A percentile compares a stretch with the other conserved stretches of the same genome.
These are phyloP conservation scores for Eucriotettix oculatus DNA, from an alignment of 2,888 invertebrate genomes.

Conservation along the genomic window DNA sequence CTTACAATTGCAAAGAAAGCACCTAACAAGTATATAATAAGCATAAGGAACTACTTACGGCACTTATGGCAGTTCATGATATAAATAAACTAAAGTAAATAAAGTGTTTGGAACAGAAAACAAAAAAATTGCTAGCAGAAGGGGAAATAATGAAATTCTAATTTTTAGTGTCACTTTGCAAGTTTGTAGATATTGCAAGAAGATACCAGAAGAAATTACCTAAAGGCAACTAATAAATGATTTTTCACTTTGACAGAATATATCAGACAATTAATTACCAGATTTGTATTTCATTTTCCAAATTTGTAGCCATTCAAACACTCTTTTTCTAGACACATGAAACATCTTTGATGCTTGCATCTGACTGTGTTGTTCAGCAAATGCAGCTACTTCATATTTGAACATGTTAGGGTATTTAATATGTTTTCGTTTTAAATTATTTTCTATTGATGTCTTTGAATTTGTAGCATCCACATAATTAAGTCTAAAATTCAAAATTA, in stretches of 20 bases:
- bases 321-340: conserved; percentile 17
- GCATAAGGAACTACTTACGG: too few relatives aligned
- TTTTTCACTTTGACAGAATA: background rate
- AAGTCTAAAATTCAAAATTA: too few relatives aligned
- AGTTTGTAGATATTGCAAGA: background rate
- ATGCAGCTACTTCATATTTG: conserved; percentile 17
- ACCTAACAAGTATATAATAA: too few relatives aligned
- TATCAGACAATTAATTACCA: background rate
- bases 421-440: background rate
- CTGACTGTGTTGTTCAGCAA: conserved; percentile 17
- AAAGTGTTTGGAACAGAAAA: too few relatives aligned
- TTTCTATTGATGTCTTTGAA: too few relatives aligned
- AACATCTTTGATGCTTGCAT: conserved; percentile 16
- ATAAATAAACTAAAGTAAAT: too few relatives aligned
- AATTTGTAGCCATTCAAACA: conserved; percentile 18
- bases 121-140: too few relatives aligned
- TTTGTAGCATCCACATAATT: too few relatives aligned
- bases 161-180: too few relatives aligned
- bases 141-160: too few relatives aligned
- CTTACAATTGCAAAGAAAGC: too few relatives aligned
- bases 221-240: conserved; percentile 1
- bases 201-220: background rate
- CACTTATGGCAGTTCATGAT: too few relatives aligned
- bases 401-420: conserved; percentile 17
- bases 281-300: background rate